Base-by-base conservation (phyloP, 2,888 invertebrate genomes). In the Theodoxus fluviatilis region DNA sequence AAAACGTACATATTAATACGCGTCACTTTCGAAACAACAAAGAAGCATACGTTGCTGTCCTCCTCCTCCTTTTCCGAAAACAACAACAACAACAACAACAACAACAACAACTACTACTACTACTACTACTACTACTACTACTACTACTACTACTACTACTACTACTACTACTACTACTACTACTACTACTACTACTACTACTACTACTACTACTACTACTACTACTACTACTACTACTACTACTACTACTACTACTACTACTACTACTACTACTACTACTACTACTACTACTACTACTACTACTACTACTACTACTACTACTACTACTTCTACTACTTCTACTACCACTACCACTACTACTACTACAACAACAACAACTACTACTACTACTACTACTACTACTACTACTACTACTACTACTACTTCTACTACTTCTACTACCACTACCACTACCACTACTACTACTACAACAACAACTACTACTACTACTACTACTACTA, bases 151-250 rank as follows among this genome's bases (percentile, higher is more conserved):
- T 64, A 69, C 64, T 63, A 43, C 61, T 63, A 64, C 40, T 69
- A 69, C 49, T 63, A 64, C 64, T 38, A 69, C 64, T 43, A 63
- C 61, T 63, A 69, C 64, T 63, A 40, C 49, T 63, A 69, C 64
- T 47, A 6, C 63, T 63, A 63, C 49, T 43, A 43, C 49, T 47
- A 64, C 63, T 43, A 63, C 69, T 63, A 40, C 69, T 69, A 43
- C 47, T 47, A 63, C 69, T 63, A 25, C 43, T 59, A 69, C 63
- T 63, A 28, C 31, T 63, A 61, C 43, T 69, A 31, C 61, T 38
- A 31, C 47, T 43, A 43, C 63, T 63, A 25, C 61, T 28, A 43
- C 61, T 43, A 69, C 40, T 40, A 69, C 40, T 40, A 59, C 59
- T 37, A 61, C 69, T 63, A 3, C 63, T 28, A 3, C 69, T 40